Base-by-base conservation (phyloP, 2,113 vertebrate genomes). In the Oncorhynchus nerka region DNA sequence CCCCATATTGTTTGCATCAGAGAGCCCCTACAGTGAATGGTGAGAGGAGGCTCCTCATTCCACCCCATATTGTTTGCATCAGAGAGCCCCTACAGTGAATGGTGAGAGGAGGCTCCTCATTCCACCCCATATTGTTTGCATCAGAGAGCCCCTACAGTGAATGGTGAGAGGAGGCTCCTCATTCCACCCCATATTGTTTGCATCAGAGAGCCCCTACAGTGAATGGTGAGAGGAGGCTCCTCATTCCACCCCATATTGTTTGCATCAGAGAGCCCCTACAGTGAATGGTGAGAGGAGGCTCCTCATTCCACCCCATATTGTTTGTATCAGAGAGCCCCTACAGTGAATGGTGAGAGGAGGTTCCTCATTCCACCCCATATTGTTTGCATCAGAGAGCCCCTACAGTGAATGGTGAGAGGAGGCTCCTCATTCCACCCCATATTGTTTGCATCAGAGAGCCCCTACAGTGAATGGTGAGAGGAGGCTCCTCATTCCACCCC, bases 31-130 rank as follows among this genome's bases (percentile, higher is more conserved):
- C n/a, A 28, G 16, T 24, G 11, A 67, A 34, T 34, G 49, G 51
- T 12, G 13, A 57, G 26, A 64, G 20, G 15, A 75, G 71, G 59
- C n/a, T 28, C 51, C 4, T 13, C 16, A 19, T 51, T 5, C 5
- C 61, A 79, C 67, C 70, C 48, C 61, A 34, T 30, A 64, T 64
- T 74, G 30, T 66, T 66, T 15, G 20, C 78, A 62, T 48, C 69
- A 59, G 19, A 19, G 15, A 55, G 16, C 49, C 6, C 20, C 13
- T 39, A 16, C n/a, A 28, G 16, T 24, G 11, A 67, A 34, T 34
- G 49, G 51, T 12, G 13, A 57, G 26, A 64, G 20, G 15, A 75
- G 71, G 59, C n/a, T 28, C 51, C 4, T 13, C 16, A 19, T 51
- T 5, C 5, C 61, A 79, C 67, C 70, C 48, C 61, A 34, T 30